Base-by-base conservation (phyloP, 2,888 invertebrate species). In the Perizoma flavofasciatum region DNA sequence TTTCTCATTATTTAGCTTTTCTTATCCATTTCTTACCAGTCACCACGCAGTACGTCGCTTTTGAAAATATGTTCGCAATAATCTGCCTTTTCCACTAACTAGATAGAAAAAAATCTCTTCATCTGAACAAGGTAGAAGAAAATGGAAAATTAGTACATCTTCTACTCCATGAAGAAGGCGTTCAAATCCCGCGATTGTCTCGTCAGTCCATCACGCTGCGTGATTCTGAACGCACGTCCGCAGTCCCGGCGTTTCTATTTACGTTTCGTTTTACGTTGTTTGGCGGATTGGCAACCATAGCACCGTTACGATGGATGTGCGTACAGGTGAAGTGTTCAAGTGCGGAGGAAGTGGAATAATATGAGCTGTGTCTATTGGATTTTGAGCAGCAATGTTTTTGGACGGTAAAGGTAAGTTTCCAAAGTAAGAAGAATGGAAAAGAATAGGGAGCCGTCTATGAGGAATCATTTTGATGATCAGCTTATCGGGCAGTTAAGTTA, bases 371-470 rank as follows among this genome's bases (percentile, higher is more conserved):
- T 7, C 49, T 57, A 50, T 44, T 52, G 45, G 62, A 62, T 62
- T 55, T 40, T 55, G 34, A 57, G 51, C 55, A 10, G 48, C 55
- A 5, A 62, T 90, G 90, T 89, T 88, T 83, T 78, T 90, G 79
- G 90, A 90, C 86, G 90, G 90, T 68, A 81, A 87, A 85, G 90
- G 90, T 90, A 78, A 77, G 89, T 84, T 72, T 22, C 3, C 22
- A 9, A 22, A n/a, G 10, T 44, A 45, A 10, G 40, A 0, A 40
- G 6, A n/a, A n/a, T 37, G 22, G 34, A 44, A 37, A 40, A 22
- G 11, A 41, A 46, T n/a, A n/a, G n/a, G n/a, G n/a, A n/a, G n/a
- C n/a, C n/a, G n/a, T n/a, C n/a, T n/a, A 7, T 33, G 46, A 22
- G 10, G 5, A 43, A 47, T 47, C 35, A 41, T 51, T 51, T 51